phyloP scores from a whole-genome alignment of 2,888 invertebrate genomes.

The Ptychoptera contaminata region DNA sequence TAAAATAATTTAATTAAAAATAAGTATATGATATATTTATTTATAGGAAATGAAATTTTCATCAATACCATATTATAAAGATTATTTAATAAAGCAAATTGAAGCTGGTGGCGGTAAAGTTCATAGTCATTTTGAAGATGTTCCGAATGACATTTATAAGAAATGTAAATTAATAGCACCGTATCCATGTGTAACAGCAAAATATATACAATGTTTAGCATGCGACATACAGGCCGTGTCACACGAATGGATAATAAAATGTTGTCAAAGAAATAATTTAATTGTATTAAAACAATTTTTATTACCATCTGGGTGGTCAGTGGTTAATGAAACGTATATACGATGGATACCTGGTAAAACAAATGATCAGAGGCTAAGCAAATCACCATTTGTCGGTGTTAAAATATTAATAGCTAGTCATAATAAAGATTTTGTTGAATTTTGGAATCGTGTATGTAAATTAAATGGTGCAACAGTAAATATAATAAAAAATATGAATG shows the following conservation, averaged over 20 bases:
- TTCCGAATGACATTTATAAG: conserved; percentile 37
- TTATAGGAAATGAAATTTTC: conserved; percentile 31
- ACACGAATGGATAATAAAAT: conserved; percentile 55
- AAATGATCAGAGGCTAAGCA: conserved; percentile 23
- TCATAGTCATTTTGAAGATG: conserved; percentile 41
- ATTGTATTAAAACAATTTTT: conserved; percentile 33
- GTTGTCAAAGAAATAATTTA: conserved; percentile 33
- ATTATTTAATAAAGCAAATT: conserved; percentile 42
- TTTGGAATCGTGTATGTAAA: conserved; percentile 45
- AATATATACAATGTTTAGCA: conserved; percentile 56
- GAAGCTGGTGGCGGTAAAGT: conserved; percentile 45
- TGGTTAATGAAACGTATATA: conserved; percentile 32
- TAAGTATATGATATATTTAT: neutral
- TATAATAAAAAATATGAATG: conserved; percentile 32
- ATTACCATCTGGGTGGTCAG: conserved; percentile 46
- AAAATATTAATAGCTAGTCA: conserved; percentile 35
- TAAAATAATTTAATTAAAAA: neutral
- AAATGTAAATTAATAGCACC: conserved; percentile 47
- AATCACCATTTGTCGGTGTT: conserved; percentile 35
- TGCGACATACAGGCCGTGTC: conserved; percentile 46
- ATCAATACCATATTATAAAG: conserved; percentile 34
- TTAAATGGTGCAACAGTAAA: conserved; percentile 38
- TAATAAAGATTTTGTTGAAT: conserved; percentile 37
- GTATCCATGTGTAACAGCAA: conserved; percentile 54
- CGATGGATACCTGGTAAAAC: conserved; percentile 23